Conservation (phyloP, 2,113 vertebrate species). For the Pelodiscus sinensis region DNA sequence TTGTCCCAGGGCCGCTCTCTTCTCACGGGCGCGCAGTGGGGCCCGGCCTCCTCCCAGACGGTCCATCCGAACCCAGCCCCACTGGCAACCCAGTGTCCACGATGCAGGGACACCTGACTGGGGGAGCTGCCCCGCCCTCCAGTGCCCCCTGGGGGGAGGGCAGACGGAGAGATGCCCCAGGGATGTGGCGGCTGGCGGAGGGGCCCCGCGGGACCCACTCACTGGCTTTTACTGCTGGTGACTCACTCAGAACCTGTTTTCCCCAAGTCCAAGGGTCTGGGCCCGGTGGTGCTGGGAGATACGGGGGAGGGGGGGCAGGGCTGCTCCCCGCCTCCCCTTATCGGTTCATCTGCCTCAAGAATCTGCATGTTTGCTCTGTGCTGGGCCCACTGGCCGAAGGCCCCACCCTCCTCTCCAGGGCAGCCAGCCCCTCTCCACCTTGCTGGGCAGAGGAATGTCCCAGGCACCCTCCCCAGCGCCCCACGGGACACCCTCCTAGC, state of each 20-base stretch:
- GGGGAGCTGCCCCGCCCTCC: background rate
- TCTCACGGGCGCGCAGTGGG: no score
- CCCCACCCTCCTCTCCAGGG: slow-evolving; percentile 38
- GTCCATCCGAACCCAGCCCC: background rate
- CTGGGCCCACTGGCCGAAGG: slow-evolving; percentile 74
- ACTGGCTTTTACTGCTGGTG: slow-evolving; percentile 70
- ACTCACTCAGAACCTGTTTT: slow-evolving; percentile 74
- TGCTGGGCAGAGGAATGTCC: slow-evolving; percentile 48
- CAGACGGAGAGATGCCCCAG: no score
- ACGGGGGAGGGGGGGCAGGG: slow-evolving; percentile 54
- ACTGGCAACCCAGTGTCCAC: no score
- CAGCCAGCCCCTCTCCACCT: slow-evolving; percentile 45
- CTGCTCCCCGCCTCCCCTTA: slow-evolving; percentile 64
- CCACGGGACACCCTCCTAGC: background rate
- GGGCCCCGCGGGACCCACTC: slow-evolving; percentile 36
- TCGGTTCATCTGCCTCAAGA: slow-evolving; percentile 79
- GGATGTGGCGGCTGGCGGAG: slow-evolving; percentile 20
- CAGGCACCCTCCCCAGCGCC: slow-evolving; percentile 17
- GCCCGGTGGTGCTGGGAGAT: slow-evolving; percentile 70
- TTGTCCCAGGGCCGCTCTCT: no score
- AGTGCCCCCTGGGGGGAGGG: background rate
- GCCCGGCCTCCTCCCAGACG: no score
- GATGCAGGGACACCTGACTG: no score
- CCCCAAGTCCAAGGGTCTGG: slow-evolving; percentile 79
- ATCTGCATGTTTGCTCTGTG: slow-evolving; percentile 74